These are phyloP conservation scores for Cnemophilus loriae DNA, from an alignment of 2,113 vertebrate species.

Conservation along the genomic window DNA sequence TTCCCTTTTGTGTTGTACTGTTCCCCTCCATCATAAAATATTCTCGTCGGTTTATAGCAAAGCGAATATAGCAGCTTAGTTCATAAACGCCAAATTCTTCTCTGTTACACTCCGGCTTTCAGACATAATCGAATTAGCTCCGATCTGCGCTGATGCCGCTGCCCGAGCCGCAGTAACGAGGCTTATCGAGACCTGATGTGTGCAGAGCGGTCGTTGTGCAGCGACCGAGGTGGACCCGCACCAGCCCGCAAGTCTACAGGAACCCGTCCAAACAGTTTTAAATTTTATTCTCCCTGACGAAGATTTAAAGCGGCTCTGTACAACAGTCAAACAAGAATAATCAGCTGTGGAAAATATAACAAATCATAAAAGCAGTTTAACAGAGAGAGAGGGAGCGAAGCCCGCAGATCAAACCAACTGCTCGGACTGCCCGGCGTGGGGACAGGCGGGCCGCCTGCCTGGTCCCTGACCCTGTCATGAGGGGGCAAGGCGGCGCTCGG, in stretches of 20 bases:
- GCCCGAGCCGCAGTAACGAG: neutral
- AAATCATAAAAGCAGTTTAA: conserved; percentile 19
- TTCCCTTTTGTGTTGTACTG: conserved; percentile 54
- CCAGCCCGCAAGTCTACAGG: neutral
- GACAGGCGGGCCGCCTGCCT: neutral
- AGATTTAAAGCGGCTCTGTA: conserved; percentile 51
- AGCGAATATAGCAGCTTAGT: conserved; percentile 64
- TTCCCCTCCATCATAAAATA: conserved; percentile 62
- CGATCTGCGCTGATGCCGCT: neutral
- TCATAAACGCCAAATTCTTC: conserved; percentile 49
- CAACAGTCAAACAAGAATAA: conserved; percentile 30
- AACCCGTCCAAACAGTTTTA: neutral
- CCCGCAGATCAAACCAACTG: neutral
- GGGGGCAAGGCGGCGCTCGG: neutral
- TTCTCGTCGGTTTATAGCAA: conserved; percentile 26
- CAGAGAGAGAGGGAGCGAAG: neutral
- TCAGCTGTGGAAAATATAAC: conserved; percentile 59
- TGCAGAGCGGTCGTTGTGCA: neutral
- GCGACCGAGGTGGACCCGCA: neutral
- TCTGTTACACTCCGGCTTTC: conserved; percentile 53
- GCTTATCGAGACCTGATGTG: neutral
- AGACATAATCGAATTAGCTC: conserved; percentile 30
- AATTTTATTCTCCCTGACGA: conserved; percentile 37
- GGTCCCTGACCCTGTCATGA: neutral
- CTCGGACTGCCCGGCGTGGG: neutral